Evolutionary conservation across 2,113 vertebrate species (phyloP), one percentile per base, ranked within the genome.

Genomic region (Percina caprodes): DNA sequence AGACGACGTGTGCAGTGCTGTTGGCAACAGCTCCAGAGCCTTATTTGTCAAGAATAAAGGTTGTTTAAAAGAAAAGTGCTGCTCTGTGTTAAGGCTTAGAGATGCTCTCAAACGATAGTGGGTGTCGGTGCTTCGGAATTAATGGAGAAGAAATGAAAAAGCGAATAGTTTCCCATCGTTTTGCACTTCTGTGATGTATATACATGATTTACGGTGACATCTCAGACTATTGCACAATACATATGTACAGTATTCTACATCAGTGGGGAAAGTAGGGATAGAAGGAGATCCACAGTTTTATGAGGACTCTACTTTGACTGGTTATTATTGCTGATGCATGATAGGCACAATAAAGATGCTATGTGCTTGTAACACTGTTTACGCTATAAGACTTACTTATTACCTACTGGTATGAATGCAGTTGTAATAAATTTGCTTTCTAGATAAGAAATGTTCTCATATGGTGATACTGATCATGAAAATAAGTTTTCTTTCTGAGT

Each of bases 211-310:
- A 88, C 46, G 45, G 61, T 58, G 85, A 88, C 60, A 84, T 78
- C 56, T 84, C 39, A 68, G 74, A 82, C 88, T 78, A 90, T 85
- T 82, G 73, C 84, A 90, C 91, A 59, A 85, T 79, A 89, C 58
- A n/a, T 85, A 90, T 92, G 62, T 91, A 92, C 76, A 90, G 59
- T 83, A 89, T 87, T 90, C 63, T 92, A 92, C 91, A 92, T 82
- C 18, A 59, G 66, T 83, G 73, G 88, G 83, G 77, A 4, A 61
- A 63, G 55, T 10, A 58, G 62, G 66, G 72, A 77, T 80, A 82
- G 87, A 92, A 86, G 86, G 90, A 88, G 86, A 89, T 67, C 77
- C 60, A 75, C 83, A 70, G 69, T 62, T 81, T 77, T n/a, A 42
- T 18, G 16, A 84, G 65, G 72, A 85, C 61, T 52, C 61, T 80